phyloP scores from a whole-genome alignment of 2,113 vertebrate genomes.

The Dolichallabes microphthalmus region DNA sequence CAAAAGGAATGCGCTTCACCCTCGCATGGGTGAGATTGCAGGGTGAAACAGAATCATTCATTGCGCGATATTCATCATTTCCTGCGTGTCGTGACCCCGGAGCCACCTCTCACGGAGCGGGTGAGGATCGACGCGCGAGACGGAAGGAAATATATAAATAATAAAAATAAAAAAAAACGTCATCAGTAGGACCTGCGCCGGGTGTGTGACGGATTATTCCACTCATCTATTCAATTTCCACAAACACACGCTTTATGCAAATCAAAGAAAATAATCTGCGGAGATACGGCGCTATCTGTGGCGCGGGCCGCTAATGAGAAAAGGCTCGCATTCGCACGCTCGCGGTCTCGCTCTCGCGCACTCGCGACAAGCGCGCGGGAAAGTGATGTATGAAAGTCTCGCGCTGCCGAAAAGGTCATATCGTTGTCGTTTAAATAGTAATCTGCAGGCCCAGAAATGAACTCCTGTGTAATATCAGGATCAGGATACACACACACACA shows the following conservation, averaged over 20 bases:
- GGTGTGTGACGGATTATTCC: conserved; percentile 70
- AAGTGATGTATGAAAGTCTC: conserved; percentile 93
- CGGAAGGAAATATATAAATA: not conserved
- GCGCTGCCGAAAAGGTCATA: conserved; percentile 86
- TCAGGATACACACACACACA: not conserved
- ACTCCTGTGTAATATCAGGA: conserved; percentile 56
- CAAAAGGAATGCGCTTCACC: not conserved
- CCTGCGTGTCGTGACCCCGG: conserved; percentile 62
- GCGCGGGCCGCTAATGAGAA: conserved; percentile 71
- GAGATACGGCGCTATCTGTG: conserved; percentile 71
- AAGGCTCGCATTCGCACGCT: conserved; percentile 72
- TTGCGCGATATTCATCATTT: conserved; percentile 42
- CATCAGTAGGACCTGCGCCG: not conserved
- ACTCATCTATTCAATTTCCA: conserved; percentile 67
- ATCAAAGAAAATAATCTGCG: conserved; percentile 72
- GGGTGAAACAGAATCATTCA: conserved; percentile 30
- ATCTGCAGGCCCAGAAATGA: conserved; percentile 78
- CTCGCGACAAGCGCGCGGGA: conserved; percentile 39
- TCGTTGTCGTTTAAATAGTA: conserved; percentile 87
- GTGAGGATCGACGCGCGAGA: conserved; percentile 54
- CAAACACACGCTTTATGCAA: conserved; percentile 80
- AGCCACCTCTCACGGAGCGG: conserved; percentile 66
- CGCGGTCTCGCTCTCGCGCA: conserved; percentile 59
- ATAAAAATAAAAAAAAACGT: not conserved
- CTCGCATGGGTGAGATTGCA: not conserved